These are phyloP conservation scores for Hipposideros larvatus DNA, from an alignment of 2,797 vertebrate species.

Conservation along the genomic window DNA sequence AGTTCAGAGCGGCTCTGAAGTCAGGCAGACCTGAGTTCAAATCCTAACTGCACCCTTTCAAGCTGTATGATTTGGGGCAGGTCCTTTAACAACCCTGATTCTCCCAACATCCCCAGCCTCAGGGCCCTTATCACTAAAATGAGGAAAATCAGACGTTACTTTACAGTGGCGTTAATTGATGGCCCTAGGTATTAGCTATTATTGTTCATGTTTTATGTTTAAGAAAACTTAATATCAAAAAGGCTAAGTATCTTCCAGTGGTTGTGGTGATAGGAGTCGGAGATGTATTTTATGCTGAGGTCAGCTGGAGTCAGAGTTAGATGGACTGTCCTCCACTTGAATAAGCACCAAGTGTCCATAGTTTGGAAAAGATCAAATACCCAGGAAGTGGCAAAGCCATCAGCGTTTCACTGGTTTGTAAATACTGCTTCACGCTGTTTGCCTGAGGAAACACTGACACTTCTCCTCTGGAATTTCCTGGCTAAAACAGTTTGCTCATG, in stretches of 20 bases:
- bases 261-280: not conserved
- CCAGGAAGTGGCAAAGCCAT: not conserved
- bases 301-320: not conserved
- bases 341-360: not conserved
- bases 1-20: not conserved
- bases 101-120: not conserved
- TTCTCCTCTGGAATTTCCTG: not conserved
- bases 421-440: not conserved
- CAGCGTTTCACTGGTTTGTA: not conserved
- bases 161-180: not conserved
- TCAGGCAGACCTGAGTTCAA: not conserved
- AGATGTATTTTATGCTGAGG: not conserved
- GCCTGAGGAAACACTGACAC: not conserved
- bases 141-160: not conserved
- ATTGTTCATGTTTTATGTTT: not conserved
- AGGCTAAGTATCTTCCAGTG: not conserved
- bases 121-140: not conserved
- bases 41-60: not conserved
- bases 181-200: not conserved
- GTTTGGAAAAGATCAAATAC: not conserved
- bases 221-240: slow-evolving; percentile 3
- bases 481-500: not conserved
- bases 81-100: not conserved
- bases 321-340: not conserved
- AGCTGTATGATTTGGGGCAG: not conserved